Base-by-base conservation (phyloP, 2,797 vertebrate genomes). In the Oreochromis mossambicus region DNA sequence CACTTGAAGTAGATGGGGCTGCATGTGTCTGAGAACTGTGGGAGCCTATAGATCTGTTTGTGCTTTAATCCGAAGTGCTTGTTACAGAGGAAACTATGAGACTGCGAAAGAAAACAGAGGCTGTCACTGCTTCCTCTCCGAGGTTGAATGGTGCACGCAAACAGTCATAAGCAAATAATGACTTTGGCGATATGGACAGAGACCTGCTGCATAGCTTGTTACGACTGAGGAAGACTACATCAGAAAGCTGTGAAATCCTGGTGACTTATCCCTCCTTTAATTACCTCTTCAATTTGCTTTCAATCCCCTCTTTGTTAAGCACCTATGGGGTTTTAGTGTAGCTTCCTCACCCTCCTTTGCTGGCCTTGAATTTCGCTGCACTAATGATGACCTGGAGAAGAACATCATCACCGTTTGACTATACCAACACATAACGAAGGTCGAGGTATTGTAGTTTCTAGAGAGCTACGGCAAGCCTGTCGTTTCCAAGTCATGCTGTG, bases 141-240 rank as follows among this genome's bases (percentile, higher is more conserved):
- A 68, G 84, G 78, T 7, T 56, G 54, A 61, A 34, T 84, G 79
- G 73, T 82, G 61, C 82, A 86, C 21, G 38, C 48, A 86, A 36
- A 56, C 36, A 34, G 29, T 80, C 79, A 73, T 89, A 83, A 87
- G 91, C 89, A 82, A 92, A 87, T 85, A 80, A 91, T 89, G 80
- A 90, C 58, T 83, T 80, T n/a, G 85, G 78, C 77, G 61, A 36
- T 77, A 79, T 77, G 83, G 79, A 85, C 29, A 9, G 48, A 86
- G 81, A 79, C 79, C 78, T 78, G 81, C 76, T 17, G 24, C 83
- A 52, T 46, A 15, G 81, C 75, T 77, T 21, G 68, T 81, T 52
- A 11, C 73, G 46, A 88, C 48, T 4, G 3, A 82, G 36, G 34
- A 61, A 48, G 76, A 66, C 78, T 77, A 81, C 54, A 78, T 87